Conservation (phyloP, 2,797 vertebrate species). For the Anabacerthia variegaticeps region DNA sequence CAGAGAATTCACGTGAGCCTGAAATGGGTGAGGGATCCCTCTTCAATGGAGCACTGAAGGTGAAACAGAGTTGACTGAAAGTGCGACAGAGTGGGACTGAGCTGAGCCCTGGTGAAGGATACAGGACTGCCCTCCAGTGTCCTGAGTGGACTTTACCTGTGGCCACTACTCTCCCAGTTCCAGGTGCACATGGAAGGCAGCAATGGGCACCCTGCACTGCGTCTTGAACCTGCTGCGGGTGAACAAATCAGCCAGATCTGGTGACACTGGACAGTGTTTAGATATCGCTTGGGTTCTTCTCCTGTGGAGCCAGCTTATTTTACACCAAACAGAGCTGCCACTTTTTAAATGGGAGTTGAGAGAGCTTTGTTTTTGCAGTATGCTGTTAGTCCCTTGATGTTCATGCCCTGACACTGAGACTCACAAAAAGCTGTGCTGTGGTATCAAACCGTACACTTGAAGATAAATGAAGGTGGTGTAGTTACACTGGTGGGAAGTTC, state of each 20-base stretch:
- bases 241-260: not conserved
- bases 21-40: not conserved
- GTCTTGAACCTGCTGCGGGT: not conserved
- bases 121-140: not conserved
- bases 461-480: not conserved
- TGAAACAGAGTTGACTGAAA: not conserved
- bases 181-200: rapidly evolving
- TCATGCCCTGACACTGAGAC: not conserved
- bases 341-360: not conserved
- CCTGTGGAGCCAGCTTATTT: not conserved
- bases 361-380: not conserved
- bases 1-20: rapidly evolving
- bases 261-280: not conserved
- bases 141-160: not conserved
- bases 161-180: rapidly evolving
- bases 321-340: not conserved
- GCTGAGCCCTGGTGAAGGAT: not conserved
- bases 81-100: rapidly evolving
- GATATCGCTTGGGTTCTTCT: not conserved
- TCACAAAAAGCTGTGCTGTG: not conserved
- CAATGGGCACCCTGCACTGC: rapidly evolving
- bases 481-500: not conserved
- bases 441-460: not conserved
- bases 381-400: not conserved
- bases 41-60: not conserved